A percentile compares a stretch with the other conserved stretches of the same genome.
Evolutionary conservation across 2,113 vertebrate genomes (phyloP).

Genomic region (Bos javanicus): DNA sequence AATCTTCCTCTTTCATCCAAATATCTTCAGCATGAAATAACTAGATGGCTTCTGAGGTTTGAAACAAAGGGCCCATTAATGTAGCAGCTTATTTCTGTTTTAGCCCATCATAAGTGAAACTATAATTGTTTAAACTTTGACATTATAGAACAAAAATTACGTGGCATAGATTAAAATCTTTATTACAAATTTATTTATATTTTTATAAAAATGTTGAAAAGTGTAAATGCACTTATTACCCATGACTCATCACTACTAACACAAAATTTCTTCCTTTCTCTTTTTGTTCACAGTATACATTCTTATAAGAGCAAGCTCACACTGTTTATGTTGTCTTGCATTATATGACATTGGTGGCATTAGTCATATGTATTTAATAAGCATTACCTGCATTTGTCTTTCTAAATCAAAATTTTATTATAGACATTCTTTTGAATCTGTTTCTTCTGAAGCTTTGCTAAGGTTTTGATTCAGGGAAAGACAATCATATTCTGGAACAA

Average conservation of each 20-base stretch:
- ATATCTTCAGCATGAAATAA: slow-evolving; percentile 14
- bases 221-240: background rate
- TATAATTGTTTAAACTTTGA: slow-evolving; percentile 14
- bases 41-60: background rate
- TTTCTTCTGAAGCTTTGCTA: slow-evolving; percentile 4
- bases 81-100: background rate
- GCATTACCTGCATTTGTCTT: background rate
- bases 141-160: background rate
- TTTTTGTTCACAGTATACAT: background rate
- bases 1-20: background rate
- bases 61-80: background rate
- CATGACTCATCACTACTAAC: background rate
- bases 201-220: background rate
- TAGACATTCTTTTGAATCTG: background rate
- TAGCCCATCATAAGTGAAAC: slow-evolving; percentile 18
- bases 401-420: slow-evolving; percentile 1
- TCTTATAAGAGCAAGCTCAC: background rate
- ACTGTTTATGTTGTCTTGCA: background rate
- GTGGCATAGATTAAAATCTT: background rate
- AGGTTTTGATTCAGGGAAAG: background rate
- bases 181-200: background rate
- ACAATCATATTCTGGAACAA: background rate
- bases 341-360: background rate
- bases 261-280: background rate
- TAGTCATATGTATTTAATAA: slow-evolving; percentile 4